Percentiles rank a stretch among this genome's conserved stretches.
Conservation (phyloP, 2,888 invertebrate species). For the Crocallis elinguaria region DNA sequence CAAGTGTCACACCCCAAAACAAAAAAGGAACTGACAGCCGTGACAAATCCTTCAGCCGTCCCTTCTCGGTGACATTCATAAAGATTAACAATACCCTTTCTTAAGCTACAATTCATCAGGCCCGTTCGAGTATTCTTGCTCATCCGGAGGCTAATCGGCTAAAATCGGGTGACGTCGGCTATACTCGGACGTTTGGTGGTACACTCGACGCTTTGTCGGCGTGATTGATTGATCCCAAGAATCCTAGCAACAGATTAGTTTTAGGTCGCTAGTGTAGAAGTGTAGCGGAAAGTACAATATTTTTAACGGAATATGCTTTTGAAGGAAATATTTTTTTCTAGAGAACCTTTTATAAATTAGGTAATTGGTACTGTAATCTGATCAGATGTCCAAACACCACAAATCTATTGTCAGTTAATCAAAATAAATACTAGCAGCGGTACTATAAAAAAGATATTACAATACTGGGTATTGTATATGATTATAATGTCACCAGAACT, state of each 20-base stretch:
- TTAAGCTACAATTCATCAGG: constrained; percentile 47
- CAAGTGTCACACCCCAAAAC: constrained; percentile 7
- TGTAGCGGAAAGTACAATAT: constrained; percentile 9
- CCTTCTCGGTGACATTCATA: constrained; percentile 33
- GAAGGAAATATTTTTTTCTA: too few species aligned
- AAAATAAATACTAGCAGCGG: too few species aligned
- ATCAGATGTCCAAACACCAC: too few species aligned
- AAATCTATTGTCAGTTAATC: too few species aligned
- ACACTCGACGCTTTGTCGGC: constrained; percentile 52
- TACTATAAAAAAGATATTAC: too few species aligned
- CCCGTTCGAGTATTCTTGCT: constrained; percentile 42
- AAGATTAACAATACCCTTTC: constrained; percentile 34
- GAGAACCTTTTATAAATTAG: too few species aligned
- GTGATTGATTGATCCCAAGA: constrained; percentile 59
- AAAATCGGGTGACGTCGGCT: constrained; percentile 40
- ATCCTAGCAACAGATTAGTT: constrained; percentile 50
- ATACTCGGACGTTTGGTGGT: constrained; percentile 38
- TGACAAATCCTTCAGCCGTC: constrained; percentile 26
- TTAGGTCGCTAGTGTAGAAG: constrained; percentile 25
- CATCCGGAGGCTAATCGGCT: constrained; percentile 52
- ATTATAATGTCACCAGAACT: too few species aligned
- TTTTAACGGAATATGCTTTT: too few species aligned
- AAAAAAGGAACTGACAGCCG: constrained; percentile 13
- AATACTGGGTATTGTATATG: too few species aligned
- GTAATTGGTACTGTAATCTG: too few species aligned